Evolutionary conservation across 2,113 vertebrate genomes (phyloP), one percentile per base, ranked within the genome.

Genomic region (Glaucidium brasilianum): DNA sequence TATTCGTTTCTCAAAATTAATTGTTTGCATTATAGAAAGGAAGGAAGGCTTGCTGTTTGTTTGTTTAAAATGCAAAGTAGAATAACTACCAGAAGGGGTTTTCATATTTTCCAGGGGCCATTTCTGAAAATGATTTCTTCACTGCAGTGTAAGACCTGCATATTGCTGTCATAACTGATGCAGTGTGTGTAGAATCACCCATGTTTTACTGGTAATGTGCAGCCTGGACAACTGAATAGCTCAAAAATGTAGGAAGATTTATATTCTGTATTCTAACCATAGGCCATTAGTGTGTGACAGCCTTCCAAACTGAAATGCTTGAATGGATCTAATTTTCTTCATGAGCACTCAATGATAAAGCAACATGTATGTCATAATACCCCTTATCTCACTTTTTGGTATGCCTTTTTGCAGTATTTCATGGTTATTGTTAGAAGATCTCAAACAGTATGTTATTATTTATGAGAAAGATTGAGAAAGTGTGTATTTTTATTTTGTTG

Each of bases 271-370:
- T 90, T 96, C 74, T 95, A 91, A 83, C 81, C 59, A 55, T 83
- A 60, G 75, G 55, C 87, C 81, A 32, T 96, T 95, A 92, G 58
- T 66, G 86, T 93, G 60, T 95, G 88, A 95, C 94, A 96, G 37
- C 74, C 49, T 90, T 95, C 77, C 84, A 76, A 87, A 79, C 53
- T 72, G 80, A 94, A 97, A 94, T 96, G 77, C 86, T 94, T 94
- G 77, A 94, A 91, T 87, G 77, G 76, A 50, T 94, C 81, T 94
- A 82, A 78, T 95, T 94, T 94, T 85, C 94, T 91, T 97, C 84
- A 76, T 87, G 73, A 93, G 62, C 49, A 94, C 73, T 89, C 94
- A 90, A 35, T 96, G 87, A 58, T 92, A 94, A 96, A 95, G 96
- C 77, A 92, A 92, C 86, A 69, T 62, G 66, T 72, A 35, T 92